Evolutionary conservation across 2,113 vertebrate species (phyloP).

Genomic region (Verasper variegatus): DNA sequence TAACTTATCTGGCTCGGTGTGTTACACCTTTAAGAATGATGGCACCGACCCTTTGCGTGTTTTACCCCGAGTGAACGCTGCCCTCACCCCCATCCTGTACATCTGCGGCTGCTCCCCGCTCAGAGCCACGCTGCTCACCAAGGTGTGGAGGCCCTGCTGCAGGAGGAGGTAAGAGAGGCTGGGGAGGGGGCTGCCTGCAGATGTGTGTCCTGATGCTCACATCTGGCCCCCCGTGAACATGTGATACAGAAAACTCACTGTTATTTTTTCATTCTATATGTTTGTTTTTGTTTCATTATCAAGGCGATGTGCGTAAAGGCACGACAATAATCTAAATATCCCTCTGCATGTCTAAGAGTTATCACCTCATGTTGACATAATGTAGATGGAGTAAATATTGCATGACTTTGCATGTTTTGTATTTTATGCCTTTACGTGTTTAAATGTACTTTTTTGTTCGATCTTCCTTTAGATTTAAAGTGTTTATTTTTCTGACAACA

Average conservation of each 20-base stretch:
- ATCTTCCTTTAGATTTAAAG: not conserved
- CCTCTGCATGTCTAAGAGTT: too few relatives aligned
- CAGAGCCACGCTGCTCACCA: slow-evolving; percentile 61
- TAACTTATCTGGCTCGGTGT: slow-evolving; percentile 60
- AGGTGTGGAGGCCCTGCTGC: slow-evolving; percentile 71
- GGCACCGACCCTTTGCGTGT: slow-evolving; percentile 79
- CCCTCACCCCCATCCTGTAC: slow-evolving; percentile 80
- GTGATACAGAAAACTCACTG: not conserved
- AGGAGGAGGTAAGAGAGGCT: slow-evolving; percentile 46
- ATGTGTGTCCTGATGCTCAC: not conserved
- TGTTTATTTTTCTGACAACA: too few relatives aligned
- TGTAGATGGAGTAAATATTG: too few relatives aligned
- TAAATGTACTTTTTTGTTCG: not conserved
- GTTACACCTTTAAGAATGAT: slow-evolving; percentile 76
- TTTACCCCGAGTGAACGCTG: slow-evolving; percentile 79
- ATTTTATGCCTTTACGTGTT: not conserved
- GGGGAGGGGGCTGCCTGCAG: not conserved
- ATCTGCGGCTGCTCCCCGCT: slow-evolving; percentile 77
- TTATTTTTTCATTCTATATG: not conserved
- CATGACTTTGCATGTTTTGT: too few relatives aligned
- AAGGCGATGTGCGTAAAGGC: too few relatives aligned
- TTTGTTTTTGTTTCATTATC: not conserved
- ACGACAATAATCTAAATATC: not conserved
- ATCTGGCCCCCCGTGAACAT: not conserved
- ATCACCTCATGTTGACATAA: too few relatives aligned